These are phyloP conservation scores for Drosophila kuntzei DNA, from an alignment of 2,888 invertebrate genomes.

Conservation along the genomic window DNA sequence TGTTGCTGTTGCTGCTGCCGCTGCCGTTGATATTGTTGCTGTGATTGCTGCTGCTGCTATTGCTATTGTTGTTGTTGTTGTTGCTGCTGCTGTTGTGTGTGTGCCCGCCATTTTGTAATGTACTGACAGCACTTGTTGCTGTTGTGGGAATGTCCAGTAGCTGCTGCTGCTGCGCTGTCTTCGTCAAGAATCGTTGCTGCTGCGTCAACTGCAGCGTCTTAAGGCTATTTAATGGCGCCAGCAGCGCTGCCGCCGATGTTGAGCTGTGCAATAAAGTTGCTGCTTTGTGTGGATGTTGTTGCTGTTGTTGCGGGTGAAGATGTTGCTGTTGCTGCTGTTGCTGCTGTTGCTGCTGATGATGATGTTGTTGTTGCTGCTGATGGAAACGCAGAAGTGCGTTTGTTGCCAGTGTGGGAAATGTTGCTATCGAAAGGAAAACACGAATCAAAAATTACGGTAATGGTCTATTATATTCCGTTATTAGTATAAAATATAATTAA, in stretches of 20 bases:
- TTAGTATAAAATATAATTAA: too few relatives aligned
- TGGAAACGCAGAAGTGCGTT: conserved; percentile 79
- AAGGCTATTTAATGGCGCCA: conserved; percentile 78
- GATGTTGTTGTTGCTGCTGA: conserved; percentile 55
- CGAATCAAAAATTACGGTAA: background rate
- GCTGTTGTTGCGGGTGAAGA: conserved; percentile 41
- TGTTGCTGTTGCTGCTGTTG: conserved; percentile 44
- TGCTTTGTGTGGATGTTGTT: conserved; percentile 59
- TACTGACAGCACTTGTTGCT: conserved; percentile 36
- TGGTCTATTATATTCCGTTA: background rate
- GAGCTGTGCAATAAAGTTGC: conserved; percentile 58
- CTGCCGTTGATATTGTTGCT: conserved; percentile 5
- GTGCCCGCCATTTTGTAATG: conserved; percentile 46
- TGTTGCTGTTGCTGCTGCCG: conserved; percentile 34
- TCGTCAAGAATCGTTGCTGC: conserved; percentile 69
- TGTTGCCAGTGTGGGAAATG: conserved; percentile 72
- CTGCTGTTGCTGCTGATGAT: conserved; percentile 32
- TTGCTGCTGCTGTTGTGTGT: conserved; percentile 32
- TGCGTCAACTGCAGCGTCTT: conserved; percentile 79
- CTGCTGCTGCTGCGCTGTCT: conserved; percentile 68
- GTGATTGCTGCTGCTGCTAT: conserved; percentile 14
- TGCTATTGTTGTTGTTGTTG: conserved; percentile 32
- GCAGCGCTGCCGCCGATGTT: conserved; percentile 62
- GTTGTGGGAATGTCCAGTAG: conserved; percentile 67
- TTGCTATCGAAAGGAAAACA: conserved; percentile 29